These are phyloP conservation scores for Coelopa frigida DNA, from an alignment of 1,140 invertebrate genomes.

Conservation along the genomic window DNA sequence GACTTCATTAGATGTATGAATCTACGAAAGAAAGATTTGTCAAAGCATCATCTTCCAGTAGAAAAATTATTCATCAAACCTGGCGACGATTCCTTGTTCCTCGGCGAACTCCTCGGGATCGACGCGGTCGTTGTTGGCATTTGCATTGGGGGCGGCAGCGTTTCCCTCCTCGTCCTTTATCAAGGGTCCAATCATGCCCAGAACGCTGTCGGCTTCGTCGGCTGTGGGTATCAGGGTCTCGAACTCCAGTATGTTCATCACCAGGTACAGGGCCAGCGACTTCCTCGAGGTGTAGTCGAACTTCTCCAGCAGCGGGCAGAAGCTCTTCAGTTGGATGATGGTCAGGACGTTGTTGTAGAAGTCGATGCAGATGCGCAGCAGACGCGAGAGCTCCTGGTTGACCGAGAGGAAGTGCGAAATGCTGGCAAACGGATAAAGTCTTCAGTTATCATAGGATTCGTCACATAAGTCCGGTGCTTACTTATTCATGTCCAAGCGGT, in stretches of 20 bases:
- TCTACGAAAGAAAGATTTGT: constrained; percentile 43
- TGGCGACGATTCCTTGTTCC: constrained; percentile 83
- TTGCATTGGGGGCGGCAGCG: constrained; percentile 43
- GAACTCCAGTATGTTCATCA: constrained; percentile 50
- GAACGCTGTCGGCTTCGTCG: constrained; percentile 72
- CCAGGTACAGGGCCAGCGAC: constrained; percentile 75
- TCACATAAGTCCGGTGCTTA: constrained; percentile 42
- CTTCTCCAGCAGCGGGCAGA: constrained; percentile 74
- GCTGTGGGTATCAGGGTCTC: constrained; percentile 82
- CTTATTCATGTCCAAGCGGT: constrained; percentile 69
- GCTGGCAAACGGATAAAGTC: constrained; percentile 14
- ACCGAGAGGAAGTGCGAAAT: constrained; percentile 37
- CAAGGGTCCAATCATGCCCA: constrained; percentile 76
- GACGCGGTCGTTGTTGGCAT: constrained; percentile 30
- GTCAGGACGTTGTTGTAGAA: constrained; percentile 90
- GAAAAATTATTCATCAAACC: constrained; percentile 22
- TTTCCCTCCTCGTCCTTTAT: constrained; percentile 75
- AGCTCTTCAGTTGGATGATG: constrained; percentile 76
- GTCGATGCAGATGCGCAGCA: constrained; percentile 91
- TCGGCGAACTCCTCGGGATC: constrained; percentile 96
- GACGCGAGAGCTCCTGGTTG: constrained; percentile 71
- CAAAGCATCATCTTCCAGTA: neutral
- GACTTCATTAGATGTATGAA: constrained; percentile 87
- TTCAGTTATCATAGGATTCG: neutral
- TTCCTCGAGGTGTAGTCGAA: constrained; percentile 88